Evolutionary conservation across 2,113 vertebrate genomes (phyloP).

Genomic region (Platichthys stellatus): DNA sequence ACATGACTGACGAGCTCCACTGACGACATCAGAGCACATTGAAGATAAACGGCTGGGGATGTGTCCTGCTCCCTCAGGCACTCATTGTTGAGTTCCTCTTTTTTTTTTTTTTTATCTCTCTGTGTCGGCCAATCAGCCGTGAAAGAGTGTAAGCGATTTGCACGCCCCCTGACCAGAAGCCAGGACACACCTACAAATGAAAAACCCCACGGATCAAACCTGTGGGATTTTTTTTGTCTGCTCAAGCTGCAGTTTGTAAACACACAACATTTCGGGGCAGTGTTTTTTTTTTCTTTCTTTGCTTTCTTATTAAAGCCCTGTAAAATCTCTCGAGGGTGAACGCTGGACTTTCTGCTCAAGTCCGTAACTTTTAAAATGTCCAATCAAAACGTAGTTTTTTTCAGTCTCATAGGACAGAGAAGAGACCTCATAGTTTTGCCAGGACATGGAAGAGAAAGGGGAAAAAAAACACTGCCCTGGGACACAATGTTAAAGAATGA

Average conservation of each 20-base stretch:
- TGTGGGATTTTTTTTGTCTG: conserved; percentile 61
- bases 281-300: conserved; percentile 45
- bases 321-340: conserved; percentile 34
- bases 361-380: conserved; percentile 39
- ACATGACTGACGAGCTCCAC: conserved; percentile 57
- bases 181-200: conserved; percentile 58
- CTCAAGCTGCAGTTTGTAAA: conserved; percentile 48
- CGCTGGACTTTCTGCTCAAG: conserved; percentile 28
- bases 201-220: conserved; percentile 60
- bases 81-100: conserved; percentile 25
- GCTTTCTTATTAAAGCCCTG: conserved; percentile 18
- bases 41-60: conserved; percentile 57
- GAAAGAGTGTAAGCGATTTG: conserved; percentile 16
- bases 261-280: conserved; percentile 69
- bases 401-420: conserved; percentile 19
- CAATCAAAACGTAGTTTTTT: conserved; percentile 36
- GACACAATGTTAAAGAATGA: conserved; percentile 72
- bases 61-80: conserved; percentile 62
- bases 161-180: conserved; percentile 45
- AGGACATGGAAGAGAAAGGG: conserved; percentile 8
- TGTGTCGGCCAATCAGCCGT: conserved; percentile 38
- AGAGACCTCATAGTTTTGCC: conserved; percentile 38
- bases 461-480: conserved; percentile 61
- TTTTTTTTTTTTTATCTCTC: conserved; percentile 1
- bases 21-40: conserved; percentile 69